A percentile compares a stretch with the other conserved stretches of the same genome.
Evolutionary conservation across 2,888 invertebrate genomes (phyloP).

Genomic region (Odontothrips loti): DNA sequence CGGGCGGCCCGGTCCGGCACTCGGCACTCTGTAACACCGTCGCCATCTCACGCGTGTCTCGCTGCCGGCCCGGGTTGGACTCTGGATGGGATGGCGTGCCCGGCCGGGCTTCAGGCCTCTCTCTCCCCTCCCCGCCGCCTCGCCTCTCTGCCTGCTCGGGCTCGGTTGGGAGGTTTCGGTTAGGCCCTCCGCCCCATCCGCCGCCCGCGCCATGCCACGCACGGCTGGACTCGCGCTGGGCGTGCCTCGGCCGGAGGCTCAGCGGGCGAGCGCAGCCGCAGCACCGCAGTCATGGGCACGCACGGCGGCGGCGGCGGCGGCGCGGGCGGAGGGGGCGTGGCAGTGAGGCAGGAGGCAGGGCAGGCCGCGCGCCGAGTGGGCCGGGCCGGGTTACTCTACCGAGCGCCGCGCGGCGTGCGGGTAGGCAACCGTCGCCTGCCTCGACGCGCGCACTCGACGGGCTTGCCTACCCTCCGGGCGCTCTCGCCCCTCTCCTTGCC

Average conservation of each 20-base stretch:
- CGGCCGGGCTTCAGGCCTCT: not conserved
- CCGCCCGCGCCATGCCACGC: not conserved
- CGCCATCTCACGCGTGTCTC: no score
- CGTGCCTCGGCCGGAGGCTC: not conserved
- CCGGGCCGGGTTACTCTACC: not conserved
- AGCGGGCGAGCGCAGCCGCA: not conserved
- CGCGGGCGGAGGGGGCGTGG: not conserved
- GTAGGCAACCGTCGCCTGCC: not conserved
- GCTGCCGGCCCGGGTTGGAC: not conserved
- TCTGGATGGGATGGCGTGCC: not conserved
- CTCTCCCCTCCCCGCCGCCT: not conserved
- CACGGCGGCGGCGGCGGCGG: not conserved
- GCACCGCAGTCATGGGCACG: not conserved
- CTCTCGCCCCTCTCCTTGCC: not conserved
- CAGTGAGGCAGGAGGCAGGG: not conserved
- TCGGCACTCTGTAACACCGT: no score
- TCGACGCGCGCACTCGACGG: not conserved
- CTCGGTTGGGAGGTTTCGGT: not conserved
- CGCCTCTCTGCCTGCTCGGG: not conserved
- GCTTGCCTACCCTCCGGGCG: not conserved
- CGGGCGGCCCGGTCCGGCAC: no score
- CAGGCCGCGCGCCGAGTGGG: not conserved
- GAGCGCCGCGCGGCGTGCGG: not conserved
- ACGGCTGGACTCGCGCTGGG: not conserved
- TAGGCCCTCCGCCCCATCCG: not conserved